These are phyloP conservation scores for Polylopha cassiicola DNA, from an alignment of 2,888 invertebrate species.

Conservation along the genomic window DNA sequence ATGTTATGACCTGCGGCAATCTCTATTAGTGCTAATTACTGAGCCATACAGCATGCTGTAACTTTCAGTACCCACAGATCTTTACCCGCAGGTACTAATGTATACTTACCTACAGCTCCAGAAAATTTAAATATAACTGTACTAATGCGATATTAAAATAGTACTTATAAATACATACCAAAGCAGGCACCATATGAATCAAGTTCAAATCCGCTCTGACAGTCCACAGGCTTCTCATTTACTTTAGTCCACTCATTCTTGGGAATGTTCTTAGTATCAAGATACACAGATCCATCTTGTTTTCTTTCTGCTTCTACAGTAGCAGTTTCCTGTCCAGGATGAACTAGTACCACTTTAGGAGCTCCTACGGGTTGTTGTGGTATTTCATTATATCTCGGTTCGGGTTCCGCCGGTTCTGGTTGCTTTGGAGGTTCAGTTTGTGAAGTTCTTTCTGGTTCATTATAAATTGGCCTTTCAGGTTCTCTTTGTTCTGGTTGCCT, in stretches of 20 bases:
- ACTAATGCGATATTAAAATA: background rate
- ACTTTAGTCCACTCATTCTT: constrained; percentile 53
- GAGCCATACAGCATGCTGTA: too few relatives aligned
- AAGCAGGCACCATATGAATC: constrained; percentile 76
- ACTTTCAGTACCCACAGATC: too few relatives aligned
- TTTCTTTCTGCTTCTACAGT: constrained; percentile 37
- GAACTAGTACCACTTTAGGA: constrained; percentile 40
- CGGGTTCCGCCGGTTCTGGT: constrained; percentile 22
- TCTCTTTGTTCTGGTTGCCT: constrained; percentile 23
- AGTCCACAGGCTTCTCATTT: constrained; percentile 43
- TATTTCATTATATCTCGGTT: constrained; percentile 10
- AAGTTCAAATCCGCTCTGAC: constrained; percentile 72
- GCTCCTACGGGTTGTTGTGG: constrained; percentile 19
- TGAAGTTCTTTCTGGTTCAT: constrained; percentile 23
- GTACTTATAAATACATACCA: constrained; percentile 55
- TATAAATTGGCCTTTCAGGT: constrained; percentile 20
- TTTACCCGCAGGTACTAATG: too few relatives aligned
- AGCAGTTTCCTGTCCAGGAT: constrained; percentile 41
- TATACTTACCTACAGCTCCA: too few relatives aligned
- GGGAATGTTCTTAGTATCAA: constrained; percentile 47
- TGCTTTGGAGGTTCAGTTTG: constrained; percentile 14
- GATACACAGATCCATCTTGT: constrained; percentile 44
- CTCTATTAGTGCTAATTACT: too few relatives aligned
- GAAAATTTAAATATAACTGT: too few relatives aligned
- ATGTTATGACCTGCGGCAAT: too few relatives aligned